Conservation (phyloP, 2,113 vertebrate genomes). For the Hyla sarda region DNA sequence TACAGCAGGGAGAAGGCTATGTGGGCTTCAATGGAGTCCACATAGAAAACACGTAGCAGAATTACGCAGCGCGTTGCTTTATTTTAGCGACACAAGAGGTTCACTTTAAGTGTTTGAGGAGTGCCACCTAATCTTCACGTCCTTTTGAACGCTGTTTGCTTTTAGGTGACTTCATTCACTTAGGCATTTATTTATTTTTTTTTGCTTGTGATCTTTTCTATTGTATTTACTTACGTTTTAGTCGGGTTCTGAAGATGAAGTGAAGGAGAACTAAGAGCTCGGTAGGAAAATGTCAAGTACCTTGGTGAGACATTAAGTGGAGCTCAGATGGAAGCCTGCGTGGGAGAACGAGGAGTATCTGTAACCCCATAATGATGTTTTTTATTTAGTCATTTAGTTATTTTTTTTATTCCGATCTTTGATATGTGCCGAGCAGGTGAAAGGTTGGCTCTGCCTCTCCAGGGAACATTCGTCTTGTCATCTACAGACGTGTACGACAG, state of each 20-base stretch:
- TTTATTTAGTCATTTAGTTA: too few relatives aligned
- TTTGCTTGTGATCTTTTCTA: not conserved
- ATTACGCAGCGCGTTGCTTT: too few relatives aligned
- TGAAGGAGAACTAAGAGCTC: constrained; percentile 25
- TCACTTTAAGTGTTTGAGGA: not conserved
- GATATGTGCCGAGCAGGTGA: not conserved
- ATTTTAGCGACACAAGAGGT: too few relatives aligned
- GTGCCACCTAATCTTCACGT: not conserved
- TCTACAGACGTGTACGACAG: not conserved
- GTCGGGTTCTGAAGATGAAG: not conserved
- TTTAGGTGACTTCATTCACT: constrained; percentile 16
- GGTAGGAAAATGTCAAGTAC: constrained; percentile 25
- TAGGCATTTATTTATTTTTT: not conserved
- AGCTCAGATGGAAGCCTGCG: not conserved
- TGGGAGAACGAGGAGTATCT: not conserved
- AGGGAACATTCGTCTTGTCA: not conserved
- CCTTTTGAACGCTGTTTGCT: not conserved
- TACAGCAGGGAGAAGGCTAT: too few relatives aligned
- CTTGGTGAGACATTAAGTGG: not conserved
- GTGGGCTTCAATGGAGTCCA: too few relatives aligned
- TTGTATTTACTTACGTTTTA: constrained; percentile 21
- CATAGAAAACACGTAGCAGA: too few relatives aligned
- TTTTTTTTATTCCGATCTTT: not conserved
- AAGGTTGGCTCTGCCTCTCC: not conserved
- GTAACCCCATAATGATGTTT: not conserved